Conservation (phyloP, 2,113 vertebrate genomes). For the Cynoglossus semilaevis region DNA sequence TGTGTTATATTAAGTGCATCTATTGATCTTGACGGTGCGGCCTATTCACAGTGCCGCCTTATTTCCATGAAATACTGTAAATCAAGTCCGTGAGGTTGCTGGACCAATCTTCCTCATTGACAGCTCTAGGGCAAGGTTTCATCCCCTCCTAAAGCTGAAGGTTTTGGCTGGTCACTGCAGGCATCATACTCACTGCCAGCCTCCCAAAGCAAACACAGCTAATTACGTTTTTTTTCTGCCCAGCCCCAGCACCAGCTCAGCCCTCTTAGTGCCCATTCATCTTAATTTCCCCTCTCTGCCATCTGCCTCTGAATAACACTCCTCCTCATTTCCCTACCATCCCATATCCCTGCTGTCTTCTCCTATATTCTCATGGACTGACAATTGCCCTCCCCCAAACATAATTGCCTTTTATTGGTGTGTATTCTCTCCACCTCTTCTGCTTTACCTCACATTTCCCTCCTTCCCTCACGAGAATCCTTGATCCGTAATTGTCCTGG, state of each 20-base stretch:
- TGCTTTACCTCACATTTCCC: constrained; percentile 22
- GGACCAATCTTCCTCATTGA: constrained; percentile 53
- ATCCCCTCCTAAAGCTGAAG: constrained; percentile 76
- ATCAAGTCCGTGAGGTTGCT: constrained; percentile 31
- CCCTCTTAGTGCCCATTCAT: constrained; percentile 80
- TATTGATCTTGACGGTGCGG: too few species aligned
- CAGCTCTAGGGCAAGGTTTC: constrained; percentile 66
- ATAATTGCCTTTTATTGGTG: constrained; percentile 77
- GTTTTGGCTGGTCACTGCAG: constrained; percentile 71
- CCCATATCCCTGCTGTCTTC: constrained; percentile 63
- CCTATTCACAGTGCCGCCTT: too few species aligned
- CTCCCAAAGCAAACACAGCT: constrained; percentile 79
- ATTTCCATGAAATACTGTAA: too few species aligned
- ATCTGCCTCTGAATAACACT: constrained; percentile 81
- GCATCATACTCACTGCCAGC: constrained; percentile 72
- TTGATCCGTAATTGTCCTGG: constrained; percentile 46
- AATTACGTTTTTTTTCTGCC: constrained; percentile 81
- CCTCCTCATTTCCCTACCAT: constrained; percentile 68
- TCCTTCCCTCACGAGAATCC: constrained; percentile 21
- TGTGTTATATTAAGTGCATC: too few species aligned
- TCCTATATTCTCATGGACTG: constrained; percentile 64
- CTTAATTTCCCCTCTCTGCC: constrained; percentile 75
- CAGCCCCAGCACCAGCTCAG: constrained; percentile 75
- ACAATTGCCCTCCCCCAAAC: constrained; percentile 64
- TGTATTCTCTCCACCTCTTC: constrained; percentile 52